A percentile compares a stretch with the other conserved stretches of the same genome.
These are phyloP conservation scores for Chymomyza amoena DNA, from an alignment of 2,888 invertebrate genomes.

Conservation along the genomic window DNA sequence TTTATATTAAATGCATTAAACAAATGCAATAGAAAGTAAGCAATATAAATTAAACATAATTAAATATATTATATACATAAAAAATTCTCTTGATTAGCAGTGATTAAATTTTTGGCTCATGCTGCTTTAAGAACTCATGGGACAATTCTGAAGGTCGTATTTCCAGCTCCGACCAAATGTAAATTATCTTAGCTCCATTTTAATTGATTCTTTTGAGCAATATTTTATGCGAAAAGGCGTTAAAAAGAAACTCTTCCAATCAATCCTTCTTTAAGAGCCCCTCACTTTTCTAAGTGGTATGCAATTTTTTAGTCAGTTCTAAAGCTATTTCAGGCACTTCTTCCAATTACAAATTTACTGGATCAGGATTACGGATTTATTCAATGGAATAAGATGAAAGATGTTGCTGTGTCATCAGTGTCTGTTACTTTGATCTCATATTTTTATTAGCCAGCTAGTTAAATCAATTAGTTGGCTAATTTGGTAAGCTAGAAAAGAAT, in stretches of 20 bases:
- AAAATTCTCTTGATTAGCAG: no score
- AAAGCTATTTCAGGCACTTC: slow-evolving; percentile 49
- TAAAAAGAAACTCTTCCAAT: slow-evolving; percentile 64
- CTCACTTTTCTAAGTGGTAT: background rate
- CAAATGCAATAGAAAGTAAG: no score
- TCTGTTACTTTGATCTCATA: background rate
- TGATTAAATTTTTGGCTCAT: no score
- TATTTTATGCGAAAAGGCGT: slow-evolving; percentile 16
- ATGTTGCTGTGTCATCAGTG: background rate
- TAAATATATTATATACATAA: no score
- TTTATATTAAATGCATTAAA: no score
- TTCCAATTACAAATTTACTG: slow-evolving; percentile 58
- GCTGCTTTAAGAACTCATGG: no score
- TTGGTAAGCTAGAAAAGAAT: slow-evolving; percentile 44
- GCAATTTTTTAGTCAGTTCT: slow-evolving; percentile 4
- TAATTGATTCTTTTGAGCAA: slow-evolving; percentile 61
- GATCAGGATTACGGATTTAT: no score
- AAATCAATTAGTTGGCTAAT: slow-evolving; percentile 4
- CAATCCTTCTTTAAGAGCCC: slow-evolving; percentile 55
- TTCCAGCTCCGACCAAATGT: no score
- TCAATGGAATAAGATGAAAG: no score
- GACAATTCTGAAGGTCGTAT: no score
- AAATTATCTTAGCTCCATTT: no score
- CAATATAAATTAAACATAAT: no score
- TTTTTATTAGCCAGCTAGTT: background rate